A percentile compares a stretch with the other conserved stretches of the same genome.
Conservation (phyloP, 2,888 invertebrate genomes). For the Lasius platythorax region DNA sequence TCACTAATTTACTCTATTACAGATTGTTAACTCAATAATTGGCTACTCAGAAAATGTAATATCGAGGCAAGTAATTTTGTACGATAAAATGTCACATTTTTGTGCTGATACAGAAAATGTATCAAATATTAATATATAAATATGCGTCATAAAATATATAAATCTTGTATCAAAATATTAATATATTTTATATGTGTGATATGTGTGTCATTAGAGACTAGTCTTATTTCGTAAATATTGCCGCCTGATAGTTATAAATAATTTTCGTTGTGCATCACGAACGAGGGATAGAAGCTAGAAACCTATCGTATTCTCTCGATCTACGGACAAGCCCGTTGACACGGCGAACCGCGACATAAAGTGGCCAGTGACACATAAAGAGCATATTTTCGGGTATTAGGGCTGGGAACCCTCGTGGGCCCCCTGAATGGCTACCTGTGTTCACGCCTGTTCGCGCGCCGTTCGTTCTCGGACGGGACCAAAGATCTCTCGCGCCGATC, state of each 20-base stretch:
- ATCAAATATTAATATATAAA: no score
- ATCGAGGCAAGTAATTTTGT: neutral
- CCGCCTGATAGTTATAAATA: neutral
- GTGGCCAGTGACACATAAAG: slow-evolving; percentile 86
- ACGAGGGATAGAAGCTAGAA: neutral
- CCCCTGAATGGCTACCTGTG: slow-evolving; percentile 70
- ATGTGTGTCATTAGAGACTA: neutral
- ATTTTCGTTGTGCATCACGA: neutral
- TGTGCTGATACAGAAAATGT: neutral
- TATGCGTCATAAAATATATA: no score
- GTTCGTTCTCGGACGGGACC: slow-evolving; percentile 25
- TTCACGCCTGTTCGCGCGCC: slow-evolving; percentile 77
- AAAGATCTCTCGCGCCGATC: slow-evolving; percentile 76
- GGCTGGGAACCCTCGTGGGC: slow-evolving; percentile 55
- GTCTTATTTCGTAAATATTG: neutral
- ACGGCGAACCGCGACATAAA: slow-evolving; percentile 77
- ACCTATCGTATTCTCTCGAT: slow-evolving; percentile 48
- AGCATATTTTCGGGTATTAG: slow-evolving; percentile 85
- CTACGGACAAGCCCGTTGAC: slow-evolving; percentile 58
- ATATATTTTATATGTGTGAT: neutral
- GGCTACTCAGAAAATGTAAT: neutral
- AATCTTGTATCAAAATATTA: no score
- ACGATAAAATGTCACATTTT: neutral
- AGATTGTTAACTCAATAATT: neutral
- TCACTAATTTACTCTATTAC: slow-evolving; percentile 26